Evolutionary conservation across 2,113 vertebrate genomes (phyloP), one percentile per base, ranked within the genome.

Genomic region (Trachemys scripta): DNA sequence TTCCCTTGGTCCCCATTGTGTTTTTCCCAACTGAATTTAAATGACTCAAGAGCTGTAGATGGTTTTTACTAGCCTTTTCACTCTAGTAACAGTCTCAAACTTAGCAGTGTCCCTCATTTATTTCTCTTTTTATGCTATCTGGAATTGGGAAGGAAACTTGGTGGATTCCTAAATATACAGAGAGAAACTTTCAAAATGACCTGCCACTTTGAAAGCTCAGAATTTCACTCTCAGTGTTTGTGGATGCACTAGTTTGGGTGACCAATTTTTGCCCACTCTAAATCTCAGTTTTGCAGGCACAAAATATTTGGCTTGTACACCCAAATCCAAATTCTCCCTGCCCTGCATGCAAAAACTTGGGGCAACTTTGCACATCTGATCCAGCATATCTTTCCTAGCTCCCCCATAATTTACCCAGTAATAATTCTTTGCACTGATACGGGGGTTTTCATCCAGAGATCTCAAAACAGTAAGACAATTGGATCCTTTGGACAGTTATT

Each of bases 161-260:
- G 25, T 53, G 50, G 6, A n/a, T 19, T 7, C 53, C 31, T 11
- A 69, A 69, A 69, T 10, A 72, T 20, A 69, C 8, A 10, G n/a
- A 72, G 8, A 38, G 19, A 72, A 38, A 72, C 31, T 72, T 72
- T 72, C 17, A 72, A 72, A 72, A 38, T 38, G 62, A 65, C 62
- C 27, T 19, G 7, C 42, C 25, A 11, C 3, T 76, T 56, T 42
- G 84, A 29, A 50, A 27, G 38, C 80, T n/a, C 50, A 42, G 47
- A 50, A 38, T 24, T 19, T 45, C 81, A 35, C 19, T 83, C 75
- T 38, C 89, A 6, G 10, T 31, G 0, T 0, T 20, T 78, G 24
- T 3, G 59, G 53, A 85, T 75, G 78, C 53, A 78, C 50, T 4
- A 75, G 47, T 75, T 12, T 1, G 0, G 17, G 42, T 84, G 57